Base-by-base conservation (phyloP, 2,888 invertebrate genomes). In the Metalampra italica region DNA sequence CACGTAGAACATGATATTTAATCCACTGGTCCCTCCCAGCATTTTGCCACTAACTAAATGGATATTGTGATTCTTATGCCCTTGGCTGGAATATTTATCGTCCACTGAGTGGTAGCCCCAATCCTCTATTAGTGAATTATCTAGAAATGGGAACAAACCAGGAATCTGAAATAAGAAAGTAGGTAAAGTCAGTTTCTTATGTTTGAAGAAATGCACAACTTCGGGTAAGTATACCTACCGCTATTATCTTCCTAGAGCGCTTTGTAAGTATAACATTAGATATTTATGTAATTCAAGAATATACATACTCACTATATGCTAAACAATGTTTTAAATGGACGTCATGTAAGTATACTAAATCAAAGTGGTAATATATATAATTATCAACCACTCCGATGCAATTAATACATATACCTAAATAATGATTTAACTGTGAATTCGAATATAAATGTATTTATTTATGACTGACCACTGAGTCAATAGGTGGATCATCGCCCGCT, bases 1-100 rank as follows among this genome's bases (percentile, higher is more conserved):
- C 0, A 92, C 74, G 62, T 93, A 92, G 0, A 92, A 56, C 92
- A 93, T 92, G 38, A 87, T 91, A 66, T 94, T 93, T 4, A 92
- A 78, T 1, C 89, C 77, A 50, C 92, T 91, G 36, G 90, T 83
- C 0, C 93, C 93, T 1, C 94, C 93, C 36, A 92, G 70, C 9
- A 90, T 88, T 62, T 92, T 92, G 0, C 92, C 92, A 40, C 94
- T 85, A 0, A 92, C 92, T 91, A 66, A 48, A 14, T 57, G 57
- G 34, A 70, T 55, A 29, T 29, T 60, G 22, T 58, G 55, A 0
- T 45, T 48, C 42, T 50, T 57, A 12, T 56, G 62, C 3, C 52
- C 56, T 51, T 68, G 64, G 29, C 60, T 55, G 0, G 67, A 56
- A 43, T 54, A 59, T 4, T 51, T 53, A 39, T 71, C 69, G 22